Base-by-base conservation (phyloP, 2,888 invertebrate species). In the Dusona sp. region DNA sequence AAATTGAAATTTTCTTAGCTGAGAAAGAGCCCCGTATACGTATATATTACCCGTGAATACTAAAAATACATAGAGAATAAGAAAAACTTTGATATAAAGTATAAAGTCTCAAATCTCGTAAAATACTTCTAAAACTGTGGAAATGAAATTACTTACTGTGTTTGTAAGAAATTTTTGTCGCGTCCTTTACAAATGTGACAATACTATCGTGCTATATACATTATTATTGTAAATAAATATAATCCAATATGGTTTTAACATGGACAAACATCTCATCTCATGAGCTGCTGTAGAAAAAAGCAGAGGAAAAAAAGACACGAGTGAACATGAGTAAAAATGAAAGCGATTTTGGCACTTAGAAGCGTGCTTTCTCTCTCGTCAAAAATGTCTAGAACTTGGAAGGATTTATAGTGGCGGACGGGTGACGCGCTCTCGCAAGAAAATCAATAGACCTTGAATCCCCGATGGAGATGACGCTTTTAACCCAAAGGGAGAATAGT, bases 391-490 rank as follows among this genome's bases (percentile, higher is more conserved):
- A 61, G 48, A 54, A 84, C 57, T 68, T 57, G 73, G 61, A 42
- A n/a, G 75, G 61, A 82, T 22, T 25, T 51, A 38, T 74, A 36
- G 11, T 42, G 33, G 48, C 19, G 36, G 19, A 9, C 29, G 73
- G 6, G 29, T 45, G 25, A 78, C 61, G 57, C 38, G 75, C 9
- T 86, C 48, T 36, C 36, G 77, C 84, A 73, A 54, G 77, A 80
- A 89, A 91, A 90, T 91, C 90, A 79, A 91, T 90, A 87, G 86
- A 89, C 83, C 79, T 87, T 86, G 85, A 82, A 86, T 81, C 51
- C 74, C 36, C 70, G 83, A 86, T 88, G 83, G 64, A 81, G 78
- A 67, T 67, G 80, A 87, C 68, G 80, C 72, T 79, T 78, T 75
- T 72, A 64, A 22, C 54, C 67, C 80, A 82, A 77, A 68, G 72